Base-by-base conservation (phyloP, 2,797 vertebrate genomes). In the Tachyglossus aculeatus region DNA sequence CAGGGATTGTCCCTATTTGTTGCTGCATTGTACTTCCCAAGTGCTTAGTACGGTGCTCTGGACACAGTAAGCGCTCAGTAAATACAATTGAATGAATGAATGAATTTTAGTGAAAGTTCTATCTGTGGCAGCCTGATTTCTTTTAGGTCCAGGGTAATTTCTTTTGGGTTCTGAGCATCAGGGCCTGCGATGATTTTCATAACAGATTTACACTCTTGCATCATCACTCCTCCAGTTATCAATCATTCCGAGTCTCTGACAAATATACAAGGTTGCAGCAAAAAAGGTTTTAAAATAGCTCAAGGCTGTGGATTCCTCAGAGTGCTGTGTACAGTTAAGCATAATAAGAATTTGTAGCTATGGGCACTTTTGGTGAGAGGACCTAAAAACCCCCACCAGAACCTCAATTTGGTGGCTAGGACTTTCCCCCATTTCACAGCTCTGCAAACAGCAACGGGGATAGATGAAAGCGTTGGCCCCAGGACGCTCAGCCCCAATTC, bases 281-380 rank as follows among this genome's bases (percentile, higher is more conserved):
- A 66, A 81, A 76, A 82, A 74, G 74, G 74, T 78, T 78, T 71
- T 81, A 73, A 81, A 80, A 76, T 29, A 61, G 76, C 66, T 81
- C 83, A 81, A 56, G 59, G 62, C 63, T 81, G 58, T 71, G 67
- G 59, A 65, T 80, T 29, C 53, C 68, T 78, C 56, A 9, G 29
- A 80, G 41, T 76, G 38, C 71, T 82, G 78, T 68, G 53, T 36
- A 71, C 71, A 71, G 58, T 78, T 63, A 67, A 76, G 76, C 79
- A 67, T 81, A 80, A 78, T 81, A 85, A 81, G 62, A 69, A 64
- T 76, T 73, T 80, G 56, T 85, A 76, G 83, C 85, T 83, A 73
- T 69, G 80, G 80, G 56, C 38, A 13, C 50, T 60, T 78, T 85
- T 81, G 71, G 69, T 80, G 81, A 80, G 24, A 47, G 36, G 33